These are phyloP conservation scores for Monopis laevigella DNA, from an alignment of 2,888 invertebrate species.

Conservation along the genomic window DNA sequence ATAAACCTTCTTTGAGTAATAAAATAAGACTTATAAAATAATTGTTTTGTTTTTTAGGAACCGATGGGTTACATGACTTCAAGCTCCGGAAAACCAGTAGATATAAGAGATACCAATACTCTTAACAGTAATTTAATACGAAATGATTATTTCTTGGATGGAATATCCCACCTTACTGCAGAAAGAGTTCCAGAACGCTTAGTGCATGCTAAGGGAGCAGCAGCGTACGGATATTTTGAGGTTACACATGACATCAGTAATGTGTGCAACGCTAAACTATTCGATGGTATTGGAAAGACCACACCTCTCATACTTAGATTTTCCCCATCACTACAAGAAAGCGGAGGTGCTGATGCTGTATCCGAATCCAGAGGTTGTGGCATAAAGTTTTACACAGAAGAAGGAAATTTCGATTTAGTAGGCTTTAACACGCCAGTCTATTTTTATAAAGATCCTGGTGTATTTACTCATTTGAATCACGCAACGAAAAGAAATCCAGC, in stretches of 20 bases:
- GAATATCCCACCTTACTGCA: slow-evolving; percentile 76
- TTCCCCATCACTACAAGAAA: slow-evolving; percentile 68
- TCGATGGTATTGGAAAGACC: slow-evolving; percentile 65
- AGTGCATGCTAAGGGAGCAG: slow-evolving; percentile 91
- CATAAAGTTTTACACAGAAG: slow-evolving; percentile 31
- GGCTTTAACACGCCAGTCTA: slow-evolving; percentile 67
- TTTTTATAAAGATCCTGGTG: slow-evolving; percentile 60
- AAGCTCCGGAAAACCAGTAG: slow-evolving; percentile 80
- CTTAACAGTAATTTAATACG: slow-evolving; percentile 81
- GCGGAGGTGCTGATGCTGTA: slow-evolving; percentile 70
- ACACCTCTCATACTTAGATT: slow-evolving; percentile 67
- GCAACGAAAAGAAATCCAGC: slow-evolving; percentile 64
- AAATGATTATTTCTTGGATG: slow-evolving; percentile 76
- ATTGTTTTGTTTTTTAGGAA: too few species aligned
- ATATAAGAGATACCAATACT: slow-evolving; percentile 73
- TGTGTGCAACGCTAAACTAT: slow-evolving; percentile 68
- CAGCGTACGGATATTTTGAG: slow-evolving; percentile 82
- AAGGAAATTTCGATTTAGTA: slow-evolving; percentile 31
- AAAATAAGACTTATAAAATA: too few species aligned
- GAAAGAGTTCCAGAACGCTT: slow-evolving; percentile 91
- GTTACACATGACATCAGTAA: slow-evolving; percentile 80
- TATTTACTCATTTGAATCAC: slow-evolving; percentile 62
- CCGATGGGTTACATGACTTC: slow-evolving; percentile 71
- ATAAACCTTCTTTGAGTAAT: too few species aligned
- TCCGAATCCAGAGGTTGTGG: slow-evolving; percentile 49